Conservation (phyloP, 2,888 invertebrate species). For the Volucella zonaria region DNA sequence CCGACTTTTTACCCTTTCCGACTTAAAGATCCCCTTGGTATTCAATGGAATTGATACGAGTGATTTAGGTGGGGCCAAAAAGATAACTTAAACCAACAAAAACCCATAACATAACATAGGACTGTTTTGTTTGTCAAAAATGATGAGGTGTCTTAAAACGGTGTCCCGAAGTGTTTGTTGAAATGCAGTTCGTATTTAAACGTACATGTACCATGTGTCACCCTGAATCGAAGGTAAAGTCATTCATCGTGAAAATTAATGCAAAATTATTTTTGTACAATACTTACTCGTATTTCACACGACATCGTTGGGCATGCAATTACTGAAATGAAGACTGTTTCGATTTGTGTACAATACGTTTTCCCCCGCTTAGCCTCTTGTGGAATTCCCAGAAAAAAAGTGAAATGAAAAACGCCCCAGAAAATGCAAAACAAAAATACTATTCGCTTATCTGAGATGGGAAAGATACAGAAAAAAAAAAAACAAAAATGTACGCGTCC, state of each 20-base stretch:
- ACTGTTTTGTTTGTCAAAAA: too few relatives aligned
- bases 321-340: conserved; percentile 49
- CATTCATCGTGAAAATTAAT: conserved; percentile 6
- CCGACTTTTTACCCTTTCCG: too few relatives aligned
- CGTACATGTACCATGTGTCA: too few relatives aligned
- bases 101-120: too few relatives aligned
- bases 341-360: conserved; percentile 26
- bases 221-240: background rate
- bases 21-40: too few relatives aligned
- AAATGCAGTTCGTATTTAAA: too few relatives aligned
- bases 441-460: conserved; percentile 38
- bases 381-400: conserved; percentile 16
- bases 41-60: too few relatives aligned
- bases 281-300: conserved; percentile 42
- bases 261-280: conserved; percentile 32
- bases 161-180: too few relatives aligned
- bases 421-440: background rate
- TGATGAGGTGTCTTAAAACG: too few relatives aligned
- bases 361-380: too few relatives aligned
- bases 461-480: conserved; percentile 9
- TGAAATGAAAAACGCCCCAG: conserved; percentile 37
- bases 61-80: too few relatives aligned
- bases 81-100: too few relatives aligned
- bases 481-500: background rate
- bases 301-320: conserved; percentile 45